A percentile compares a stretch with the other conserved stretches of the same genome.
Evolutionary conservation across 2,113 vertebrate genomes (phyloP).

Genomic region (Gallinago paraguaiae): DNA sequence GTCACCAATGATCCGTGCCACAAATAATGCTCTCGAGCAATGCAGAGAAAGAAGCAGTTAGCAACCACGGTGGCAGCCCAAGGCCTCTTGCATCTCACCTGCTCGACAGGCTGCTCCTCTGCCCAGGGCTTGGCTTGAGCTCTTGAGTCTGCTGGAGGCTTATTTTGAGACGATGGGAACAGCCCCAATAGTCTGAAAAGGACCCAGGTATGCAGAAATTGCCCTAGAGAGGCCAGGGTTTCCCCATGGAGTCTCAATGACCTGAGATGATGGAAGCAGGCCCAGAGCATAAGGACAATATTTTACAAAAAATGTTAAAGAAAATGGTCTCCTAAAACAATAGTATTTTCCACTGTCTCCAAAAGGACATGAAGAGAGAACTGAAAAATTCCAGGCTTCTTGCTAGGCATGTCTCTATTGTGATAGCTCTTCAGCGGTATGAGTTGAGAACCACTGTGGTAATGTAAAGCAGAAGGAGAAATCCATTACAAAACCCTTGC

Average conservation of each 20-base stretch:
- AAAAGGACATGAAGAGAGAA: neutral
- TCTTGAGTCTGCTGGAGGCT: neutral
- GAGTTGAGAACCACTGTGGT: neutral
- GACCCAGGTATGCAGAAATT: neutral
- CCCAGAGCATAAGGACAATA: neutral
- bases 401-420: neutral
- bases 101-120: neutral
- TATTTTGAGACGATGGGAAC: neutral
- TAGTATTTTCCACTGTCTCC: neutral
- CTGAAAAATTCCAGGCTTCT: neutral
- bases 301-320: neutral
- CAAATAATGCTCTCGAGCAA: neutral
- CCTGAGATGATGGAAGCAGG: neutral
- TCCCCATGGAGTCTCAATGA: neutral
- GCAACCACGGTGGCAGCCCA: neutral
- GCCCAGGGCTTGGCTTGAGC: neutral
- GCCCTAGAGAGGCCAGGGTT: neutral
- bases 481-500: neutral
- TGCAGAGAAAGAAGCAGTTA: neutral
- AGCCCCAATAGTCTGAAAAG: neutral
- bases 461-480: neutral
- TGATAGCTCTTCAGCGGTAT: neutral
- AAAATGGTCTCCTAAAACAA: neutral
- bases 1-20: neutral
- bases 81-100: neutral